Percentiles rank a stretch among this genome's conserved stretches.
Conservation (phyloP, 2,888 invertebrate species). For the Hypomecis atomaria region DNA sequence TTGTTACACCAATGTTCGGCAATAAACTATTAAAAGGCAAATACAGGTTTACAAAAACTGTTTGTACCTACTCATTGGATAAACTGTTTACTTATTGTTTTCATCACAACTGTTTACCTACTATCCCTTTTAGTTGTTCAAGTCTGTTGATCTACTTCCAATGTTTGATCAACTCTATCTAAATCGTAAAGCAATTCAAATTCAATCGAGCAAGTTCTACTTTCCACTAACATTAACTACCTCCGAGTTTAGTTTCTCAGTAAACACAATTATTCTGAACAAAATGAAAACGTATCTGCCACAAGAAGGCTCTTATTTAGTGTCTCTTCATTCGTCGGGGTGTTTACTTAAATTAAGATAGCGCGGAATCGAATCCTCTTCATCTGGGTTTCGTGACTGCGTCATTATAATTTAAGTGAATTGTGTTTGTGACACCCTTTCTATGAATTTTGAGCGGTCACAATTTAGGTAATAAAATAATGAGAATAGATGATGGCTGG, state of each 20-base stretch:
- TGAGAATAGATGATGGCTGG: too few species aligned
- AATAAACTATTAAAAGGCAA: too few species aligned
- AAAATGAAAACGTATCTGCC: slow-evolving; percentile 64
- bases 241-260: slow-evolving; percentile 49
- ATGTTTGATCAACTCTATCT: slow-evolving; percentile 2
- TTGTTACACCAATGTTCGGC: too few species aligned
- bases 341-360: slow-evolving; percentile 79
- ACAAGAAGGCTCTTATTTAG: slow-evolving; percentile 65
- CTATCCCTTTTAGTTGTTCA: not conserved
- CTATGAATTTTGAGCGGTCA: not conserved
- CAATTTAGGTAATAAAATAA: too few species aligned
- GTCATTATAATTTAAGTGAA: slow-evolving; percentile 49
- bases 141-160: not conserved
- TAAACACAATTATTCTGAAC: slow-evolving; percentile 66
- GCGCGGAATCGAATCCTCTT: slow-evolving; percentile 55
- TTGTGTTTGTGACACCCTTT: not conserved
- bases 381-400: slow-evolving; percentile 45
- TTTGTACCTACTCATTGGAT: too few species aligned
- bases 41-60: too few species aligned
- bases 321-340: slow-evolving; percentile 70
- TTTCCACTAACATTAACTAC: slow-evolving; percentile 32
- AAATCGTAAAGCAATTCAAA: slow-evolving; percentile 30
- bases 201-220: slow-evolving; percentile 38
- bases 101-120: too few species aligned
- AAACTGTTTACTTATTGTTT: too few species aligned